Percentiles rank a stretch among this genome's conserved stretches.
These are phyloP conservation scores for Sandelia bainsii DNA, from an alignment of 2,797 vertebrate species.

Conservation along the genomic window DNA sequence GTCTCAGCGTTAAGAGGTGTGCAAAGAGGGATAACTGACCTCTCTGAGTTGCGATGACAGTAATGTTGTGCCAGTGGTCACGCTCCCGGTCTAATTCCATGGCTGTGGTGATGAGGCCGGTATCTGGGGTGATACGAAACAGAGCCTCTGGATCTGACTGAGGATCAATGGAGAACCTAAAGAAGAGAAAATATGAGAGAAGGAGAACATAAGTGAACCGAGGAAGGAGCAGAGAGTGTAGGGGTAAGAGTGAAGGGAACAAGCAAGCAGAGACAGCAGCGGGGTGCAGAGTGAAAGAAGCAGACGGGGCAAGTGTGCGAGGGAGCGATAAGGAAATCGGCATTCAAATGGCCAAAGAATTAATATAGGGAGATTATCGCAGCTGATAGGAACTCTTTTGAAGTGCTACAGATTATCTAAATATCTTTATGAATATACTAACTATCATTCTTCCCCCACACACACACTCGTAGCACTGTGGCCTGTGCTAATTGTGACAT, in stretches of 20 bases:
- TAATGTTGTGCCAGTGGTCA: conserved; percentile 92
- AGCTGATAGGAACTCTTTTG: conserved; percentile 74
- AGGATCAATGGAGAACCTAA: conserved; percentile 92
- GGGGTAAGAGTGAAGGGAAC: conserved; percentile 35
- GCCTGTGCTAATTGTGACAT: conserved; percentile 70
- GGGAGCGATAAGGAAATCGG: conserved; percentile 73
- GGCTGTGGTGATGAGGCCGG: conserved; percentile 89
- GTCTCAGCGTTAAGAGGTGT: background rate
- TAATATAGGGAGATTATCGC: conserved; percentile 79
- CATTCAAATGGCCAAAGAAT: conserved; percentile 77
- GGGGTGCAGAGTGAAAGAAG: conserved; percentile 48
- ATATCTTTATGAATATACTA: conserved; percentile 73
- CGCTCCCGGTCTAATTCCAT: conserved; percentile 90
- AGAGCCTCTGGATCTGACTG: conserved; percentile 90
- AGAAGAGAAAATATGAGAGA: conserved; percentile 7
- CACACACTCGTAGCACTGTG: conserved; percentile 56
- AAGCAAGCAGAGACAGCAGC: conserved; percentile 42
- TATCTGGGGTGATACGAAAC: conserved; percentile 89
- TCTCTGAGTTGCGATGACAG: conserved; percentile 90
- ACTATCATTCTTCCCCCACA: conserved; percentile 69
- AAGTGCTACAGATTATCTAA: conserved; percentile 76
- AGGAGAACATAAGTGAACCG: conserved; percentile 8
- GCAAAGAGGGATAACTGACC: conserved; percentile 81
- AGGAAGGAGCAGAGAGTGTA: conserved; percentile 6
- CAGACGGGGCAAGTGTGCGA: conserved; percentile 69